Evolutionary conservation across 2,888 invertebrate species (phyloP).

Genomic region (Caenorhabditis japonica): DNA sequence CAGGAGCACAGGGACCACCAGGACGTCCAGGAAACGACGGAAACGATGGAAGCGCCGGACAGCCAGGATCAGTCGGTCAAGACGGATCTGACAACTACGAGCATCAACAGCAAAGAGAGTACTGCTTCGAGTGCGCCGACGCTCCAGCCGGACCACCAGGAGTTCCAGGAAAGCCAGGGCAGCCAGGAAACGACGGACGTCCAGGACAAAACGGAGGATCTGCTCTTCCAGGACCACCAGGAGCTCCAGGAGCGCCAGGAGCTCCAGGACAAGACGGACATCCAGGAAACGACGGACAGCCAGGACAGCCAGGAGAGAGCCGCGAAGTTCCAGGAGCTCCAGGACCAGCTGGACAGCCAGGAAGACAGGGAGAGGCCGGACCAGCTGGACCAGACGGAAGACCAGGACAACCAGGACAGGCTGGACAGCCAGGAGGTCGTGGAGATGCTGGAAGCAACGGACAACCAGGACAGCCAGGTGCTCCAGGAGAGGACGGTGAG

Average conservation of each 20-base stretch:
- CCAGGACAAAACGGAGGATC: constrained; percentile 53
- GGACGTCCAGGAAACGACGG: constrained; percentile 56
- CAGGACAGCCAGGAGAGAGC: constrained; percentile 58
- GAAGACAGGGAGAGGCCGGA: constrained; percentile 60
- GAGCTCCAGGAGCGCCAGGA: constrained; percentile 64
- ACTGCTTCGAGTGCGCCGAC: constrained; percentile 70
- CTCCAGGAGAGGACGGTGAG: constrained; percentile 51
- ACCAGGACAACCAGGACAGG: constrained; percentile 54
- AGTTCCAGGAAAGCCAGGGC: constrained; percentile 61
- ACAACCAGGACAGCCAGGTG: constrained; percentile 57
- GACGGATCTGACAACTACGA: constrained; percentile 50
- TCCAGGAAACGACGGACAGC: constrained; percentile 61
- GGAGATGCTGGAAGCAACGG: constrained; percentile 63
- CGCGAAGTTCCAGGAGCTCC: constrained; percentile 58
- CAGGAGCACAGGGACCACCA: constrained; percentile 57
- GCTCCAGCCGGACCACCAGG: constrained; percentile 69
- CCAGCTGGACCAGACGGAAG: constrained; percentile 55
- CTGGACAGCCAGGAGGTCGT: constrained; percentile 57
- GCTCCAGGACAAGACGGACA: constrained; percentile 59
- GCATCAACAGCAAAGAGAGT: constrained; percentile 49
- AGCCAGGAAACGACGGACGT: constrained; percentile 62
- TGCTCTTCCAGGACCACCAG: constrained; percentile 60
- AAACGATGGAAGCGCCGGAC: constrained; percentile 58
- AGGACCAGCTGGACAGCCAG: constrained; percentile 65
- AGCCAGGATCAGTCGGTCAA: constrained; percentile 54